Evolutionary conservation across 2,888 invertebrate genomes (phyloP), one percentile per base, ranked within the genome.

Genomic region (Byasa hedistus): DNA sequence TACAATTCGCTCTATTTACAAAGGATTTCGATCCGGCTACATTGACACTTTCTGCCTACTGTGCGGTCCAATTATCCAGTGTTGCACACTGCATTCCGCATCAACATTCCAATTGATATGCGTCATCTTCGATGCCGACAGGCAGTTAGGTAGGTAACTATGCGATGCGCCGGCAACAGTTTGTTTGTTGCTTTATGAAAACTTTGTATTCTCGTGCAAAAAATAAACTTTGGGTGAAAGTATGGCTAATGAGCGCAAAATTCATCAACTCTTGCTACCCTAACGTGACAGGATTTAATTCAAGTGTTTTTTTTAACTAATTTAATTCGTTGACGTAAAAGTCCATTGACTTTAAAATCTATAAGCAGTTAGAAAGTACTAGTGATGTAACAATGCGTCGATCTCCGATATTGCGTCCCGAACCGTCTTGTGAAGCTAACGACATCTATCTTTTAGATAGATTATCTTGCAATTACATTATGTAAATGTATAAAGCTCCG

Each of bases 61-160:
- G 68, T 69, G 65, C 71, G 71, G 69, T 75, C 72, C 74, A 76
- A 73, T 77, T 78, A 75, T 74, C 74, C 70, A 70, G 70, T 69
- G 69, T 69, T 70, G 69, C 70, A 71, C 69, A 72, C 80, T 80
- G 82, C 83, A 88, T 85, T 86, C 84, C 80, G 77, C 81, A 84
- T 83, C 83, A 80, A 83, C 89, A 89, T 90, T 89, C 89, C 89
- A 75, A 85, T 81, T 75, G 80, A 70, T 68, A 71, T 79, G 81
- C 87, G 89, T 89, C 89, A 89, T 84, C 79, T 61, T 58, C 67
- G 68, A 71, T 74, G 73, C 70, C 70, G 69, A 66, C 68, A 68
- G 68, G 68, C 69, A 68, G 77, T 80, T 82, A 79, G 76, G 78
- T 77, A 75, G 72, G 70, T 73, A 70, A 73, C 75, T 74, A 23